Base-by-base conservation (phyloP, 1,140 invertebrate species). In the Anastrepha ludens region DNA sequence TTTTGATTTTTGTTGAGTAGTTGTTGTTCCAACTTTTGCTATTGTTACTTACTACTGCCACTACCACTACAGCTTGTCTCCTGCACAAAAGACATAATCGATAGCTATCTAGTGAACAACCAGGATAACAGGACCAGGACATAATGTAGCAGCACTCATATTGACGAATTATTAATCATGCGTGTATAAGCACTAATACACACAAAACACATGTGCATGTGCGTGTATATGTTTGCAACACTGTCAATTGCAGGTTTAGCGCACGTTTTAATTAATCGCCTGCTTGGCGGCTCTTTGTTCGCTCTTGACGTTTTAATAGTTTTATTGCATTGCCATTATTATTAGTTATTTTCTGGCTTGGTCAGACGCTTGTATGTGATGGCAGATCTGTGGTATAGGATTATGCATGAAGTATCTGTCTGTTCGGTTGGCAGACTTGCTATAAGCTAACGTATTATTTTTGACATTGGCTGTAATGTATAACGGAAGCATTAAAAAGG, bases 271-370 rank as follows among this genome's bases (percentile, higher is more conserved):
- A 81, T 81, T 81, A 81, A 81, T 81, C 50, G 74, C 15, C 74
- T 20, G n/a, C 55, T 11, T 44, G 44, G 17, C 55, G 50, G 20
- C n/a, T 81, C 74, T 81, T 81, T 81, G 47, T 81, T 55, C 20
- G 47, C 47, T 81, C 15, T 55, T 81, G 74, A 81, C 74, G 55
- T 81, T 81, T 81, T 81, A 81, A 81, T 81, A 81, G 74, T 55
- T 81, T 81, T 81, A 81, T 81, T 44, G 17, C 74, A 81, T 20
- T 81, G 74, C 11, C 60, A n/a, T 62, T 62, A 62, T 62, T 62
- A 62, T 62, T 62, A 62, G 60, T 62, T 62, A 62, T 67, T 67
- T 20, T 62, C 20, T 67, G 64, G 64, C 64, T 20, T 67, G 64
- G 64, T 17, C n/a, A 62, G 60, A 62, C 60, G 15, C 60, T 5